Percentiles rank a stretch among this genome's conserved stretches.
Conservation (phyloP, 2,113 vertebrate genomes). For the Gavia stellata region DNA sequence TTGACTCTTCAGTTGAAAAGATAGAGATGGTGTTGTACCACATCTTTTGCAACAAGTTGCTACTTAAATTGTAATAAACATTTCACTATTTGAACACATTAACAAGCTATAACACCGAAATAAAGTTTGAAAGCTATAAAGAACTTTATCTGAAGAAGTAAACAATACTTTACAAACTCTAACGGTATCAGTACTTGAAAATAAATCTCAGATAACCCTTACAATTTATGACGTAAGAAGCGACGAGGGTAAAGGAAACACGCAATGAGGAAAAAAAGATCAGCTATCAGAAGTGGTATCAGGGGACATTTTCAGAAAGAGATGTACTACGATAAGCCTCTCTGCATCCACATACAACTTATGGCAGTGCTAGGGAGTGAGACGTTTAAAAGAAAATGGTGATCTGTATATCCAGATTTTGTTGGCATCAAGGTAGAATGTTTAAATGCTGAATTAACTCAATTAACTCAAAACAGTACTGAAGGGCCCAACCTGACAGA, state of each 20-base stretch:
- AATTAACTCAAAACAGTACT: background rate
- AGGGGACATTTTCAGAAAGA: background rate
- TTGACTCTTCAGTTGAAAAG: background rate
- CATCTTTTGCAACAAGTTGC: background rate
- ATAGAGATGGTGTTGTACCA: background rate
- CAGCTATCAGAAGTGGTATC: background rate
- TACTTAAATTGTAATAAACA: background rate
- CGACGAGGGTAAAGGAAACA: background rate
- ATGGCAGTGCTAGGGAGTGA: background rate
- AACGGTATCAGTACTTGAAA: background rate
- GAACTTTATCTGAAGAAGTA: background rate
- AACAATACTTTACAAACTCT: background rate
- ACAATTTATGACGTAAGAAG: background rate
- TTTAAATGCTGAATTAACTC: background rate
- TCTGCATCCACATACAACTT: background rate
- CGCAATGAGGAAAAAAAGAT: background rate
- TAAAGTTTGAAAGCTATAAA: no score
- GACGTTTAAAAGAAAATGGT: background rate
- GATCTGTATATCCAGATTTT: background rate
- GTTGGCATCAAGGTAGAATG: background rate
- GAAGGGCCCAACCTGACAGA: background rate
- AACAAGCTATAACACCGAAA: background rate
- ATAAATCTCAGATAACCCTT: background rate
- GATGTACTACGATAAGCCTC: background rate
- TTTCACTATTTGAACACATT: background rate